A percentile compares a stretch with the other conserved stretches of the same genome.
phyloP scores from a whole-genome alignment of 37 sponge, comb jelly and placozoan genomes.

The Diacarnus erythraeanus region DNA sequence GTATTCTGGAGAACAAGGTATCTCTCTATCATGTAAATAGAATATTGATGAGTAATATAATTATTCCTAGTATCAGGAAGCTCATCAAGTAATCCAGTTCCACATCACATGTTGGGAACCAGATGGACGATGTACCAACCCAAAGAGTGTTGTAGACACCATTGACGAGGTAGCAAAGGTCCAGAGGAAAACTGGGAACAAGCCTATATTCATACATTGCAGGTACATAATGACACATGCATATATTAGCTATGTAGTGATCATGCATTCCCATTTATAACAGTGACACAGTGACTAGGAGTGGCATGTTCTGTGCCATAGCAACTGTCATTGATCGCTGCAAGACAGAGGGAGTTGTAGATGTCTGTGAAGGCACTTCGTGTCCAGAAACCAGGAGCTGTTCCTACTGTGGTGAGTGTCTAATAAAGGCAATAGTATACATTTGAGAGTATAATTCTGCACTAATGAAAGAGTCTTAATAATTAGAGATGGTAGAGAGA shows the following conservation, averaged over 20 bases:
- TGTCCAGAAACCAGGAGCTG: conserved; percentile 61
- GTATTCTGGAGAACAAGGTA: conserved; percentile 37
- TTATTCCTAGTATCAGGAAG: conserved; percentile 1
- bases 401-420: conserved; percentile 56
- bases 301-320: conserved; percentile 79
- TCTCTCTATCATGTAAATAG: not conserved
- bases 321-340: conserved; percentile 64
- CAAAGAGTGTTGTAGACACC: conserved; percentile 62
- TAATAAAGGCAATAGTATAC: too few species aligned
- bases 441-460: too few species aligned
- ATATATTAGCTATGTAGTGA: not conserved
- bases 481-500: too few species aligned
- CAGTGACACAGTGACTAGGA: conserved; percentile 72
- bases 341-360: conserved; percentile 79
- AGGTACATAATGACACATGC: conserved; percentile 33
- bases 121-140: conserved; percentile 50
- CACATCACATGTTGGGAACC: conserved; percentile 77
- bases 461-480: too few species aligned
- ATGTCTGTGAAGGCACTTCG: conserved; percentile 79
- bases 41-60: too few species aligned
- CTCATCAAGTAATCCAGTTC: conserved; percentile 75
- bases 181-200: conserved; percentile 76
- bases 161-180: conserved; percentile 74
- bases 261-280: not conserved
- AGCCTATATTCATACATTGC: conserved; percentile 86